phyloP scores from a whole-genome alignment of 2,797 vertebrate species.

The Lagodon rhomboides region DNA sequence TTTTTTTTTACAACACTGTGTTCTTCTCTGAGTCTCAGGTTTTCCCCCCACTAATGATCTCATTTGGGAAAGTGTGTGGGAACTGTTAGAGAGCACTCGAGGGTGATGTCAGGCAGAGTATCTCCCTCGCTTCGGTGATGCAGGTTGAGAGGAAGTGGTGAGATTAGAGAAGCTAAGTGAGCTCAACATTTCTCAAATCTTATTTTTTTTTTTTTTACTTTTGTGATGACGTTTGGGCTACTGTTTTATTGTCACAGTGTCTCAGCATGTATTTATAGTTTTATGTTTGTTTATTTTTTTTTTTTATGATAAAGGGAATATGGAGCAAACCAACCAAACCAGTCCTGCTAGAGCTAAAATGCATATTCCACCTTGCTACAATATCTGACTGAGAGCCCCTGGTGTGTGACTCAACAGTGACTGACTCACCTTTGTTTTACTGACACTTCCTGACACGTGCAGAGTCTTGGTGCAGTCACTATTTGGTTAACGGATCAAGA shows the following conservation, averaged over 20 bases:
- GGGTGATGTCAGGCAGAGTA: conserved; percentile 15
- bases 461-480: neutral
- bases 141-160: conserved; percentile 43
- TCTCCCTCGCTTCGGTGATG: conserved; percentile 16
- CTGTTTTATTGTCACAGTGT: conserved; percentile 42
- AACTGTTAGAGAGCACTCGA: conserved; percentile 18
- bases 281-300: conserved; percentile 11
- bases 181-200: conserved; percentile 10
- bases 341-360: conserved; percentile 35
- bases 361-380: conserved; percentile 19
- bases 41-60: conserved; percentile 18
- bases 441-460: neutral
- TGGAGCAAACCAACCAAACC: conserved; percentile 72
- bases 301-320: conserved; percentile 79
- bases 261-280: conserved; percentile 68
- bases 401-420: neutral
- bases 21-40: conserved; percentile 40
- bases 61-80: conserved; percentile 21
- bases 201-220: conserved; percentile 9
- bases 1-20: neutral
- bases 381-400: neutral
- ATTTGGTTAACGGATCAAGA: neutral
- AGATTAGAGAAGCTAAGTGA: conserved; percentile 14
- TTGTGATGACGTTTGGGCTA: conserved; percentile 35
- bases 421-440: neutral